Percentiles rank a stretch among this genome's conserved stretches.
Conservation (phyloP, 2,888 invertebrate species). For the Cancer borealis region DNA sequence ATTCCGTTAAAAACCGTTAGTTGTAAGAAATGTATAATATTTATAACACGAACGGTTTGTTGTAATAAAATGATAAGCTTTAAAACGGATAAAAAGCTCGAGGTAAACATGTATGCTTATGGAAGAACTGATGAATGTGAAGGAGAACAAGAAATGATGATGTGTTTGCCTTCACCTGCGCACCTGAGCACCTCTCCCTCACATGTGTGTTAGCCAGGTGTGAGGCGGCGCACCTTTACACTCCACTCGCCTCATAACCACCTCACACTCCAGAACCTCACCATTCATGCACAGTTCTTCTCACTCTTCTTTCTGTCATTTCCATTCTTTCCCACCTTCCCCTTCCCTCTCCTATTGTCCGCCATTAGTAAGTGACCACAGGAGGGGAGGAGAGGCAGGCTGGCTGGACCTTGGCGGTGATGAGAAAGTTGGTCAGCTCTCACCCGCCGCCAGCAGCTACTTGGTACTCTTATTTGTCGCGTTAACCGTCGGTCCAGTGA, state of each 20-base stretch:
- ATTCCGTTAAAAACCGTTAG: background rate
- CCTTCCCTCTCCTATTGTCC: background rate
- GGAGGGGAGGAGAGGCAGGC: background rate
- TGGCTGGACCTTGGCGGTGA: background rate
- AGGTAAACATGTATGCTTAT: conserved; percentile 12
- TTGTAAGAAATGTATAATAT: background rate
- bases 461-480: background rate
- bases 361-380: background rate
- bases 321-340: background rate
- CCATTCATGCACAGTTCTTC: background rate
- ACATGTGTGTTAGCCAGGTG: background rate
- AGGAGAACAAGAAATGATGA: background rate
- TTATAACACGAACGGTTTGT: background rate
- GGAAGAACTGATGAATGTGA: conserved; percentile 18
- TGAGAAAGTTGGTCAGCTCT: conserved; percentile 42
- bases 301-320: background rate
- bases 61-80: background rate
- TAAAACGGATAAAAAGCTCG: background rate
- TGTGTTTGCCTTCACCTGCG: conserved; percentile 7
- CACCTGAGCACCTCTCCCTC: conserved; percentile 9
- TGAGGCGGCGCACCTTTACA: background rate
- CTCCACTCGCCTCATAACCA: background rate
- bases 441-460: background rate
- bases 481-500: background rate
- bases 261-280: background rate